phyloP scores from a whole-genome alignment of 92 coral and sea anemone species.

The Umimayanthus kanabou region DNA sequence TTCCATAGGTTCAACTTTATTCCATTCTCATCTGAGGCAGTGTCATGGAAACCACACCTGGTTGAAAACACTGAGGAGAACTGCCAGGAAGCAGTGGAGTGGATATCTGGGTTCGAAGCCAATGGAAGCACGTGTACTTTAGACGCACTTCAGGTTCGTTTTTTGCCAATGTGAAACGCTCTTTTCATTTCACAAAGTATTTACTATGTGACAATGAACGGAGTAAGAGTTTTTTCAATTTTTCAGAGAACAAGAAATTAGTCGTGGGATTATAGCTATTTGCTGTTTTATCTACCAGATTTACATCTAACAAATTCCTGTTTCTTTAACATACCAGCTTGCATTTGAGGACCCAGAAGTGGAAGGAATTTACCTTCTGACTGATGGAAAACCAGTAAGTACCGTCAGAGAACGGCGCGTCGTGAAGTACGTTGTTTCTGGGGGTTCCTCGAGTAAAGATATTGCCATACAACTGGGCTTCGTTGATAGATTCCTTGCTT shows the following conservation, averaged over 20 bases:
- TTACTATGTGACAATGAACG: neutral
- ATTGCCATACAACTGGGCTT: too few relatives aligned
- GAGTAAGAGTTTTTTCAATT: too few relatives aligned
- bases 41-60: slow-evolving; percentile 78
- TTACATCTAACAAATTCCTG: too few relatives aligned
- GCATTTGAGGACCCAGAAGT: slow-evolving; percentile 91
- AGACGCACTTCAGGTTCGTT: slow-evolving; percentile 76
- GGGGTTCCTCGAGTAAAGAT: too few relatives aligned
- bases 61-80: slow-evolving; percentile 71
- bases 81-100: slow-evolving; percentile 95
- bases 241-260: too few relatives aligned
- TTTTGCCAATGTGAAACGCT: too few relatives aligned
- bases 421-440: neutral
- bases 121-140: slow-evolving; percentile 90
- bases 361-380: slow-evolving; percentile 93
- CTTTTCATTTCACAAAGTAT: too few relatives aligned
- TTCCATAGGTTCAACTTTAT: slow-evolving; percentile 78
- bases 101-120: slow-evolving; percentile 88
- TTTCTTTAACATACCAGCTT: slow-evolving; percentile 36
- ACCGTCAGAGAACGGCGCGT: neutral
- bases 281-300: neutral
- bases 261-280: too few relatives aligned
- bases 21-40: slow-evolving; percentile 86
- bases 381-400: slow-evolving; percentile 99
- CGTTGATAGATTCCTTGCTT: neutral